Evolutionary conservation across 35 echinoderm and acorn worm species (phyloP).

Genomic region (Hemicentrotus pulcherrimus): DNA sequence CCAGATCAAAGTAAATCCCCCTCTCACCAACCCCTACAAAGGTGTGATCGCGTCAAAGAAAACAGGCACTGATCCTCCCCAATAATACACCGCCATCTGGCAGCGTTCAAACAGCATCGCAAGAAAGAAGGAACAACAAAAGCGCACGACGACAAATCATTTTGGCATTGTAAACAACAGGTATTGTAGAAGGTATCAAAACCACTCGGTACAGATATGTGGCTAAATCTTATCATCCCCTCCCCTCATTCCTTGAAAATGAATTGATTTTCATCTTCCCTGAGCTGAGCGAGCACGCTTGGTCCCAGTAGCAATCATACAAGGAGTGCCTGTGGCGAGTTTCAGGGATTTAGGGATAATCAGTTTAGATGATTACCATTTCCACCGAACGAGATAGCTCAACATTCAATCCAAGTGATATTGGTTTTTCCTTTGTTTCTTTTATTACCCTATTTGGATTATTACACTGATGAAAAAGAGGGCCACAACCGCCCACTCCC

Average conservation of each 20-base stretch:
- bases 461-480: background rate
- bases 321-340: background rate
- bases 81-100: constrained; percentile 39
- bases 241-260: background rate
- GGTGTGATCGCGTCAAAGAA: constrained; percentile 11
- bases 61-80: constrained; percentile 13
- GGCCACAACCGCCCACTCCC: background rate
- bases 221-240: constrained; percentile 29
- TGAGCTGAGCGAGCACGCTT: background rate
- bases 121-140: background rate
- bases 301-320: background rate
- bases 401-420: background rate
- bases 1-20: constrained; percentile 34
- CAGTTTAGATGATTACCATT: constrained; percentile 13
- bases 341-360: constrained; percentile 3
- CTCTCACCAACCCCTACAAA: background rate
- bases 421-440: background rate
- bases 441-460: background rate
- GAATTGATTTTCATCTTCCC: background rate
- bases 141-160: background rate
- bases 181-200: constrained; percentile 34
- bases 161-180: constrained; percentile 25
- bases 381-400: background rate
- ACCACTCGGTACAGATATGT: background rate
- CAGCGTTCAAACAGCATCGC: background rate